These are phyloP conservation scores for Cosmopolites sordidus DNA, from an alignment of 2,888 invertebrate species.

Conservation along the genomic window DNA sequence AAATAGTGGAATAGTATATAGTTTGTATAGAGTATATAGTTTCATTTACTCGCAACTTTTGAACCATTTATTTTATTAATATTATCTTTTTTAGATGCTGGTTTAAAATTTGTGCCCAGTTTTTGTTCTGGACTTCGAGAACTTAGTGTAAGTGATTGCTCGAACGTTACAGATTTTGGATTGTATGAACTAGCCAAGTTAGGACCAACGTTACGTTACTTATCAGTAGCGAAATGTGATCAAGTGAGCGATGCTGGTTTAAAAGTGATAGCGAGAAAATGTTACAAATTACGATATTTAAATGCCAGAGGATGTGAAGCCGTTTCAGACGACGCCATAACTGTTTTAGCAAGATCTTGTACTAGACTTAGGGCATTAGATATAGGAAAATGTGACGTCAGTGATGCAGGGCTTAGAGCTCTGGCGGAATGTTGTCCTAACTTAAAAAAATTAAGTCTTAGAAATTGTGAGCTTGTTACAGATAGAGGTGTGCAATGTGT, in stretches of 20 bases:
- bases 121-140: conserved; percentile 82
- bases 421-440: conserved; percentile 87
- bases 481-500: conserved; percentile 84
- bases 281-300: conserved; percentile 83
- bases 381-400: conserved; percentile 90
- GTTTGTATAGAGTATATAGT: not conserved
- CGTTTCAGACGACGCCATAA: conserved; percentile 88
- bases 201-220: conserved; percentile 83
- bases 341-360: conserved; percentile 80
- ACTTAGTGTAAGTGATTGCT: conserved; percentile 86
- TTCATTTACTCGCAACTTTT: not conserved
- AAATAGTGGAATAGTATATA: not conserved
- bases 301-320: conserved; percentile 92
- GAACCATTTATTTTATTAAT: too few species aligned
- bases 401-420: conserved; percentile 81
- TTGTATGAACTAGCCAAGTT: conserved; percentile 84
- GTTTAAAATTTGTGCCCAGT: conserved; percentile 86
- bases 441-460: conserved; percentile 80
- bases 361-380: conserved; percentile 82
- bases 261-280: conserved; percentile 79
- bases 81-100: conserved; percentile 70
- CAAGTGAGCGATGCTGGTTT: conserved; percentile 88
- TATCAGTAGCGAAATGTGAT: conserved; percentile 92
- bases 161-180: conserved; percentile 85
- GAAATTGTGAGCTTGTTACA: conserved; percentile 87